These are phyloP conservation scores for Pilophorus perplexus DNA, from an alignment of 2,888 invertebrate genomes.

Conservation along the genomic window DNA sequence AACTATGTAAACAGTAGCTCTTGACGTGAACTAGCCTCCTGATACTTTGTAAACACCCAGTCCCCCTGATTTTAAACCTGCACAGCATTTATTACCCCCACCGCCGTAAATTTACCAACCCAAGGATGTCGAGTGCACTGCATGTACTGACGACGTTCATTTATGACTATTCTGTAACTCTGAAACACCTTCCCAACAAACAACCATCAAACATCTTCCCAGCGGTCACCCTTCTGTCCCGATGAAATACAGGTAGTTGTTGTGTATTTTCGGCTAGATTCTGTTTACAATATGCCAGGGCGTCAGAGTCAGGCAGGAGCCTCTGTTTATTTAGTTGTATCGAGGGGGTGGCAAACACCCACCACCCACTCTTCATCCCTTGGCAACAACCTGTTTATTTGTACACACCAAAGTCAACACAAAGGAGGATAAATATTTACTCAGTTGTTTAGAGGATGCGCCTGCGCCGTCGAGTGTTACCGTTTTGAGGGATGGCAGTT, in stretches of 20 bases:
- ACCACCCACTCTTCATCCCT: constrained; percentile 13
- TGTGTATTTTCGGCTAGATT: constrained; percentile 42
- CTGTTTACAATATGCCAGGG: constrained; percentile 47
- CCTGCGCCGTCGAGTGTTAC: too few relatives aligned
- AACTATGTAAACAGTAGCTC: constrained; percentile 46
- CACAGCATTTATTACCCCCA: constrained; percentile 22
- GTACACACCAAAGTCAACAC: constrained; percentile 12
- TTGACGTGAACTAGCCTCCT: constrained; percentile 39
- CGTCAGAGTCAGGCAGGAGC: constrained; percentile 39
- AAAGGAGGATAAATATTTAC: constrained; percentile 25
- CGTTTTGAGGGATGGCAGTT: too few relatives aligned
- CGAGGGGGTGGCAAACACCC: constrained; percentile 1
- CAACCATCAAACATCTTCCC: too few relatives aligned
- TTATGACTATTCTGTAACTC: too few relatives aligned
- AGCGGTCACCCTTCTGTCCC: background rate
- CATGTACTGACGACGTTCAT: too few relatives aligned
- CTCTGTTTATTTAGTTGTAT: constrained; percentile 45
- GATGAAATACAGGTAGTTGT: constrained; percentile 25
- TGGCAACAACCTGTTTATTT: constrained; percentile 19
- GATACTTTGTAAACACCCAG: constrained; percentile 46
- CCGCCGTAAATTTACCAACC: background rate
- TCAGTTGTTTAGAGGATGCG: background rate
- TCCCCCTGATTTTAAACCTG: constrained; percentile 29
- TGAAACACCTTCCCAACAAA: too few relatives aligned
- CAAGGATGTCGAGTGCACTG: too few relatives aligned